Conservation (phyloP, 2,113 vertebrate genomes). For the Crotalus helleri region DNA sequence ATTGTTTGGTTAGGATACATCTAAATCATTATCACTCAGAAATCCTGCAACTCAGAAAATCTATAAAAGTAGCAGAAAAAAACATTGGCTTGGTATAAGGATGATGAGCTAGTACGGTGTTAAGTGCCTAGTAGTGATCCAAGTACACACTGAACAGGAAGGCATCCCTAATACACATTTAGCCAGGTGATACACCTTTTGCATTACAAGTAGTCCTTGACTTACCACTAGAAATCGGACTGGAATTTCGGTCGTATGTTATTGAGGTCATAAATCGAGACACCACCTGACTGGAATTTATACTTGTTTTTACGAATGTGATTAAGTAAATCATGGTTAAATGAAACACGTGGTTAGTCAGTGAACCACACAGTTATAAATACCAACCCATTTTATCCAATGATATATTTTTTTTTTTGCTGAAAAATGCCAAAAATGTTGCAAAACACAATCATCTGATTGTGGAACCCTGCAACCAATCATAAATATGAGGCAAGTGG, state of each 20-base stretch:
- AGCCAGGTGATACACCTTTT: neutral
- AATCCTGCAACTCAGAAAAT: neutral
- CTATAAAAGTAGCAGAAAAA: neutral
- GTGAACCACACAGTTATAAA: neutral
- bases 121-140: neutral
- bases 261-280: neutral
- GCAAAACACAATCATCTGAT: no score
- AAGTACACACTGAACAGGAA: neutral
- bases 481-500: no score
- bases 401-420: neutral
- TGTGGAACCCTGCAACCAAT: no score
- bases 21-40: neutral
- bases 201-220: neutral
- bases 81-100: neutral
- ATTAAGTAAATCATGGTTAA: neutral
- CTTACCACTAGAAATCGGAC: neutral
- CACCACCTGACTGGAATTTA: neutral
- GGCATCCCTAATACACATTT: neutral
- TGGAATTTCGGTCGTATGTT: neutral
- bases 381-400: neutral
- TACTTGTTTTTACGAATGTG: neutral
- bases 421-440: neutral
- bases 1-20: neutral
- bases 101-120: neutral
- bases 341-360: neutral